A percentile compares a stretch with the other conserved stretches of the same genome.
These are phyloP conservation scores for Platorchestia sp. DNA, from an alignment of 1,140 invertebrate genomes.

Conservation along the genomic window DNA sequence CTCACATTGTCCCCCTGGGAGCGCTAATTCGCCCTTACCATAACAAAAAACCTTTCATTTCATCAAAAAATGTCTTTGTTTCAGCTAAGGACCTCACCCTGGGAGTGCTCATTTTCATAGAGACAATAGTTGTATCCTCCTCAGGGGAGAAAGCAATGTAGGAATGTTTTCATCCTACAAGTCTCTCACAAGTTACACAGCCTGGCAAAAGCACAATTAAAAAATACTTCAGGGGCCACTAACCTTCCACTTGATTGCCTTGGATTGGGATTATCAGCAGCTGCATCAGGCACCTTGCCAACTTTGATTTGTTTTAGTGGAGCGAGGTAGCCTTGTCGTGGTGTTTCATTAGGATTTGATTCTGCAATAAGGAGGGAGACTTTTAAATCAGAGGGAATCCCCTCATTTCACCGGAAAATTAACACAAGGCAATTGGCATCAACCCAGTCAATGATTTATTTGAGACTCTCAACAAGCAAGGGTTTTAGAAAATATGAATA, in stretches of 20 bases:
- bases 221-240: neutral
- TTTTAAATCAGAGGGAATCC: neutral
- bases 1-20: no score
- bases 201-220: neutral
- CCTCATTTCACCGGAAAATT: neutral
- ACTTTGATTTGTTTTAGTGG: slow-evolving; percentile 8
- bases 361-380: neutral
- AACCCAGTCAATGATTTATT: neutral
- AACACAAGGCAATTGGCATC: neutral
- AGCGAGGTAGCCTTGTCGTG: neutral
- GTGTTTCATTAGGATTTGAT: neutral
- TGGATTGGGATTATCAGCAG: neutral
- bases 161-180: no score
- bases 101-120: no score
- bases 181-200: no score
- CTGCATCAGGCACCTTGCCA: neutral
- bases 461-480: neutral
- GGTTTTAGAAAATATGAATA: neutral
- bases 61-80: no score
- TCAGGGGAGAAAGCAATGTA: no score
- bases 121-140: no score
- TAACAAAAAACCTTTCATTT: no score
- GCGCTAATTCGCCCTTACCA: no score
- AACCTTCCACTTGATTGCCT: neutral
- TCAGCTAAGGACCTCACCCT: no score